Conservation (phyloP, 2,797 vertebrate genomes). For the Natrix natrix region DNA sequence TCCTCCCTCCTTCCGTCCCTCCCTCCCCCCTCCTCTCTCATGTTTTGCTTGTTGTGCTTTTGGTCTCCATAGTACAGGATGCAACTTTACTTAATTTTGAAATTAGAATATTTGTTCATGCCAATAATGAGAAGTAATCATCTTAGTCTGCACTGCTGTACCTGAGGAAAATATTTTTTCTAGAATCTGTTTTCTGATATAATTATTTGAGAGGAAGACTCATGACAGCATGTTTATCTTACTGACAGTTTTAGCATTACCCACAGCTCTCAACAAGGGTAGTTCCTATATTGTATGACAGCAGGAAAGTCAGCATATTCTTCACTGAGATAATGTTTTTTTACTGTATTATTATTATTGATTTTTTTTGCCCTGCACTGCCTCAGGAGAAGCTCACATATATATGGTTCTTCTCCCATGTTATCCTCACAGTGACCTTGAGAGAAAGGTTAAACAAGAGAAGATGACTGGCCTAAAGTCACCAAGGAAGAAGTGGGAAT, state of each 20-base stretch:
- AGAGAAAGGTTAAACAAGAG: neutral
- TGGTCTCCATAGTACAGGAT: neutral
- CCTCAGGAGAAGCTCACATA: neutral
- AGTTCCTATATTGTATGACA: neutral
- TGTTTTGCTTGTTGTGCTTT: slow-evolving; percentile 38
- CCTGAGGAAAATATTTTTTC: neutral
- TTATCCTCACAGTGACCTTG: neutral
- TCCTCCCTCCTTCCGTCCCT: too few species aligned
- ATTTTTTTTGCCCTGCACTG: neutral
- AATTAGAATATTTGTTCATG: slow-evolving; percentile 38
- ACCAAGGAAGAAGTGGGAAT: neutral
- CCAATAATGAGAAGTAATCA: slow-evolving; percentile 34
- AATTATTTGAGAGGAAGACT: neutral
- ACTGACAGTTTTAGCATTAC: neutral
- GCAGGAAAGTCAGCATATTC: neutral
- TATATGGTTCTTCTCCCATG: neutral
- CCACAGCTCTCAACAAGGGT: neutral
- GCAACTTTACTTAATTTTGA: slow-evolving; percentile 25
- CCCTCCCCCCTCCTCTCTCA: neutral
- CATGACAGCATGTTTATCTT: neutral
- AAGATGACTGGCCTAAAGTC: neutral
- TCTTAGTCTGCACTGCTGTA: neutral
- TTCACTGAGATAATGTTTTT: neutral
- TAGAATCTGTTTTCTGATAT: too few species aligned
- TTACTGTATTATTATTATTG: neutral